Evolutionary conservation across 2,113 vertebrate genomes (phyloP).

Genomic region (Peromyscus polionotus): DNA sequence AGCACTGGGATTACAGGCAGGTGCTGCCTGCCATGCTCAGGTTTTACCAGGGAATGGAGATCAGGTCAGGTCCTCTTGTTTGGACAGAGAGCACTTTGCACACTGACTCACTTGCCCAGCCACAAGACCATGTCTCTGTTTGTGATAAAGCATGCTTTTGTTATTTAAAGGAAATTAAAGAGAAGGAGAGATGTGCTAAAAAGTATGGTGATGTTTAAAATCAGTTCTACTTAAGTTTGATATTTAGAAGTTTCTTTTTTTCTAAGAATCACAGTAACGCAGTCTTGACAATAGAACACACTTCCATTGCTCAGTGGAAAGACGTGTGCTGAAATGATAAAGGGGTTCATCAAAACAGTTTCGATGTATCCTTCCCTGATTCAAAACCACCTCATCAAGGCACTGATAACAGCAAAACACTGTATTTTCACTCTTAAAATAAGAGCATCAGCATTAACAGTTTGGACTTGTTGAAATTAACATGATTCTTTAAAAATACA

Average conservation of each 20-base stretch:
- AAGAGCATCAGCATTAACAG: conserved; percentile 76
- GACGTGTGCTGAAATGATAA: conserved; percentile 23
- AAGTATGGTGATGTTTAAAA: neutral
- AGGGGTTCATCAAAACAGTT: conserved; percentile 19
- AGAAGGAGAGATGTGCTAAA: neutral
- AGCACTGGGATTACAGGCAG: neutral
- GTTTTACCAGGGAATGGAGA: neutral
- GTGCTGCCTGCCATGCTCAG: no score
- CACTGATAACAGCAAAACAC: neutral
- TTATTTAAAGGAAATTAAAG: conserved; percentile 35
- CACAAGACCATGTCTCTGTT: neutral
- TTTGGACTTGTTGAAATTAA: conserved; percentile 53
- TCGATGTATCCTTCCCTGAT: neutral
- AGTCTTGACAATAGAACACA: neutral
- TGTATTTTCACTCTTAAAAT: conserved; percentile 8
- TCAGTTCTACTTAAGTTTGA: conserved; percentile 22
- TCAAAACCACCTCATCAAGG: neutral
- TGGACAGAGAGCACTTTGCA: neutral
- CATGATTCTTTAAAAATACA: neutral
- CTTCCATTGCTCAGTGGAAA: conserved; percentile 32
- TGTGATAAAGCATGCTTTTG: neutral
- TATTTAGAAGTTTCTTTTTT: conserved; percentile 27
- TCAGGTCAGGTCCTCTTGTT: no score
- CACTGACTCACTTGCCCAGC: neutral
- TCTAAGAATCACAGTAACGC: conserved; percentile 56